Percentiles rank a stretch among this genome's conserved stretches.
Conservation (phyloP, 2,113 vertebrate species). For the Labeo rohita region DNA sequence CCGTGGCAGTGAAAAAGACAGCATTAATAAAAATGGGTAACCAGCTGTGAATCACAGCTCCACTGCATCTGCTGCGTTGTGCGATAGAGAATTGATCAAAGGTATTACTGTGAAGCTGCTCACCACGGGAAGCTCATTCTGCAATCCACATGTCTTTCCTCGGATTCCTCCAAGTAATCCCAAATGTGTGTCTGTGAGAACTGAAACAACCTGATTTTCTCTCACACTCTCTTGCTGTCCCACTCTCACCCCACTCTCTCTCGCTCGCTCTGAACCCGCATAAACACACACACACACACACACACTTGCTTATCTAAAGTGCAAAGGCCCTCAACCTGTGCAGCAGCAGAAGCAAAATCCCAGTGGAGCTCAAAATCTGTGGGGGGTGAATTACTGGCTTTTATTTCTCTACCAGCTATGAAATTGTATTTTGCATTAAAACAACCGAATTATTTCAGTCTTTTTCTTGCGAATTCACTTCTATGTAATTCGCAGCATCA, state of each 20-base stretch:
- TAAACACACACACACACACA: slow-evolving; percentile 12
- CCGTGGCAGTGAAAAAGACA: background rate
- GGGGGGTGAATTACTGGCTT: background rate
- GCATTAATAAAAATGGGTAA: background rate
- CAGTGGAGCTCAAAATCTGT: background rate
- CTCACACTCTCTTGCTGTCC: background rate
- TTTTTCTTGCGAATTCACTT: background rate
- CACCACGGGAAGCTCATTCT: slow-evolving; percentile 75
- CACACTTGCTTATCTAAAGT: slow-evolving; percentile 25
- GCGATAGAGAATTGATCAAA: slow-evolving; percentile 32
- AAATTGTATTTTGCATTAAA: background rate
- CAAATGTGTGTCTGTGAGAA: slow-evolving; percentile 32
- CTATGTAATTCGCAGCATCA: background rate
- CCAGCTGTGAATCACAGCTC: background rate
- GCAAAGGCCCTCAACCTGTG: slow-evolving; percentile 44
- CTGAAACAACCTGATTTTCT: slow-evolving; percentile 47
- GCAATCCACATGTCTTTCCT: slow-evolving; percentile 51
- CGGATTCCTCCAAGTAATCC: slow-evolving; percentile 37
- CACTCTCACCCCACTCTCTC: slow-evolving; percentile 8
- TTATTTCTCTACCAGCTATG: background rate
- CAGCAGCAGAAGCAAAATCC: background rate
- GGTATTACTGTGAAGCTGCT: slow-evolving; percentile 52
- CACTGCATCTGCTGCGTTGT: background rate
- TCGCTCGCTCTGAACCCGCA: background rate
- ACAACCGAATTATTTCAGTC: background rate